Percentiles rank a stretch among this genome's conserved stretches.
These are phyloP conservation scores for Drosophila testacea DNA, from an alignment of 2,888 invertebrate genomes.

Conservation along the genomic window DNA sequence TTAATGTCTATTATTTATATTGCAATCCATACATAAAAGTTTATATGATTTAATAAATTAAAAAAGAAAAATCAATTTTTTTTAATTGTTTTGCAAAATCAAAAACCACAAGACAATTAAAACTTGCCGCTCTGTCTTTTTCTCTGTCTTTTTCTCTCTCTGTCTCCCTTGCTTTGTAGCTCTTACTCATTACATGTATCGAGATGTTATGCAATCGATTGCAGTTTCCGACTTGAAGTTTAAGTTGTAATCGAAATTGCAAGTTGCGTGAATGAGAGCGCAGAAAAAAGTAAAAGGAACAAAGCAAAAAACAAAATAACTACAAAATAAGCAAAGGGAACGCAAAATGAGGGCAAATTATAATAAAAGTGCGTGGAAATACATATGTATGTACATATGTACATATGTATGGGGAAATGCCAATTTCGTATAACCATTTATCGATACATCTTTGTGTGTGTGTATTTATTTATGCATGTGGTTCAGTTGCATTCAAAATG, in stretches of 20 bases:
- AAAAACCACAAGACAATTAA: slow-evolving; percentile 48
- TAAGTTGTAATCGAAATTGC: slow-evolving; percentile 56
- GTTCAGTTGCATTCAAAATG: slow-evolving; percentile 24
- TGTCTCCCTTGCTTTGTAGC: background rate
- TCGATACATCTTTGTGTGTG: no score
- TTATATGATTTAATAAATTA: no score
- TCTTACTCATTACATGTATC: slow-evolving; percentile 20
- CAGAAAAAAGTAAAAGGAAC: slow-evolving; percentile 8
- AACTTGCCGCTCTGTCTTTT: slow-evolving; percentile 20
- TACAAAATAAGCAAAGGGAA: slow-evolving; percentile 30
- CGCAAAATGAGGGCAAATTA: slow-evolving; percentile 46
- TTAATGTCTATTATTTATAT: background rate
- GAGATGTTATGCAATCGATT: slow-evolving; percentile 57
- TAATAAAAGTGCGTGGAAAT: slow-evolving; percentile 26
- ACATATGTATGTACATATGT: background rate
- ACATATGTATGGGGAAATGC: background rate
- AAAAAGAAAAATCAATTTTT: slow-evolving; percentile 6
- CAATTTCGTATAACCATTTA: no score
- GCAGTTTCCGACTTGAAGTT: slow-evolving; percentile 53
- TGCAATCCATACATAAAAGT: no score
- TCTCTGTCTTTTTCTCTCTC: slow-evolving; percentile 11
- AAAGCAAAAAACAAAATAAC: background rate
- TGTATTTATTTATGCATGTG: slow-evolving; percentile 16
- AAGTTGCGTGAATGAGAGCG: slow-evolving; percentile 47
- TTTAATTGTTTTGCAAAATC: slow-evolving; percentile 56